Base-by-base conservation (phyloP, 1,140 invertebrate genomes). In the Lasioglossum albipes region DNA sequence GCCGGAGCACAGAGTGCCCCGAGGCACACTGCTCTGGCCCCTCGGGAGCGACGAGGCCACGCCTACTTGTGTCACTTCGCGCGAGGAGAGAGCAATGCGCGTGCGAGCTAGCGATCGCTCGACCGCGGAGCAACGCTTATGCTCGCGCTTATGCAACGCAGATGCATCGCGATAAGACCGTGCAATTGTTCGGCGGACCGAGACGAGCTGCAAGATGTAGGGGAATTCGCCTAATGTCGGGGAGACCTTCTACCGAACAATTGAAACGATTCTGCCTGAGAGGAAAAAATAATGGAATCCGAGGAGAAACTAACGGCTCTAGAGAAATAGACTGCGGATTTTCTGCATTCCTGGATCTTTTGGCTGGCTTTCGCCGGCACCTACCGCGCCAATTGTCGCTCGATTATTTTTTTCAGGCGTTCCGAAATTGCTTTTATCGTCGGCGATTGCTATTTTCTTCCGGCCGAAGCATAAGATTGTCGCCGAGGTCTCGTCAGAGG, bases 131-230 rank as follows among this genome's bases (percentile, higher is more conserved):
- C 52, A 76, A 16, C 52, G 41, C 41, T 76, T 76, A 59, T 36
- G 75, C 66, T 18, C 68, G 9, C 36, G 41, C 54, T 76, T 76
- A 59, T 36, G 75, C 66, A 62, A 69, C 41, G 49, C 6, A 45
- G 74, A 75, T 75, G 49, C 16, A 12, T n/a, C 7, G n/a, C 66
- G 66, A 77, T 70, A 70, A 77, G n/a, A 54, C 49, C 75, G 66
- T 22, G 3, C 54, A 54, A 49, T 77, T 62, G 75, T 70, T 59
- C 70, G 31, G n/a, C 31, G 59, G 22, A 52, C 20, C 18, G n/a
- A 7, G 57, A 18, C 65, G 20, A 54, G 20, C n/a, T 20, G 20
- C 13, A 20, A 54, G 52, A 54, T 20, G 13, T 54, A 49, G 13
- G 45, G 45, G 45, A 12, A 49, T 49, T 49, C 45, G 45, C 45